Evolutionary conservation across 2,888 invertebrate species (phyloP), one percentile per base, ranked within the genome.

Genomic region (Tiphia femorata): DNA sequence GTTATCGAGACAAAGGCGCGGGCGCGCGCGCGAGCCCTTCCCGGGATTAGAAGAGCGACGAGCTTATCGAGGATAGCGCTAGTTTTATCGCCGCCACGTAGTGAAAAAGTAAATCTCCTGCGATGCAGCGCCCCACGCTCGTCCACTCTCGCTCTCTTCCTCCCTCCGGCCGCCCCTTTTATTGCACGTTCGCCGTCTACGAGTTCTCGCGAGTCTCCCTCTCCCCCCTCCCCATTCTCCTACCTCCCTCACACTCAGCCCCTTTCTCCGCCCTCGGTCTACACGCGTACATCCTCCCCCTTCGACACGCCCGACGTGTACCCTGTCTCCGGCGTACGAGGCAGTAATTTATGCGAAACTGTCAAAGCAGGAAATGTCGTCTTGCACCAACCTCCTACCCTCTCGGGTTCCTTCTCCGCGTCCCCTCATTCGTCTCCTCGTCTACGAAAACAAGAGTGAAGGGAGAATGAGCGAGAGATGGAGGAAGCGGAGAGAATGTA

Each of bases 271-370:
- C 12, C 33, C 12, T 12, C 7, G 33, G 51, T 29, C 19, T 47
- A 33, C 41, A 41, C 42, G 33, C 20, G 16, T 23, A 27, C 37
- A 47, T 37, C 46, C 29, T 29, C 47, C 48, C 48, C 23, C 48
- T 30, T 14, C 47, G 29, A n/a, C 25, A 30, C 27, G 38, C 35
- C 54, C 33, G 6, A 42, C 43, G 38, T 17, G 30, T 10, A 37
- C 19, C 17, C 29, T 30, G 35, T 17, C 40, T 23, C 7, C 25
- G 30, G 23, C n/a, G n/a, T 49, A 33, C 42, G 33, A 19, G 12
- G 30, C 14, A 23, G 57, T 58, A 58, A 60, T 60, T 60, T 52
- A 60, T 58, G 58, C 58, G 37, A 42, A 35, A 29, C 48, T 58
- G 52, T 60, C 58, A 58, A 60, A 58, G 16, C 48, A 23, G 51